Base-by-base conservation (phyloP, 92 coral and sea anemone genomes). In the Anthopleura xanthogrammica region DNA sequence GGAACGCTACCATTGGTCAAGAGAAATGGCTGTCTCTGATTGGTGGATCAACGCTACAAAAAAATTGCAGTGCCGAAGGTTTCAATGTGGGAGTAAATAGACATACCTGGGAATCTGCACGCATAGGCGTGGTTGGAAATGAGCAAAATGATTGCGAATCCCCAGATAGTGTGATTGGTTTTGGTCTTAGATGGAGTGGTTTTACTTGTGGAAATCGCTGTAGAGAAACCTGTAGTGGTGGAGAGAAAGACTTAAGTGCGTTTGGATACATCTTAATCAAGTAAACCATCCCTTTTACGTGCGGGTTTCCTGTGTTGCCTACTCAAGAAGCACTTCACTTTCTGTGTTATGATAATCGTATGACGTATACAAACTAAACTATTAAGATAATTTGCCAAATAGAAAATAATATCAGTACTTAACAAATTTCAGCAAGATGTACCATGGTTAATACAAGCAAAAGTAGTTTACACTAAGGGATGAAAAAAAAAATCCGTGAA, bases 21-120 rank as follows among this genome's bases (percentile, higher is more conserved):
- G 9, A 20, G n/a, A 80, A 80, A 36, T 92, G 95, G 92, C 78
- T 86, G 56, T 80, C 86, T 13, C 56, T 92, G 86, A 86, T 92
- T 80, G 78, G 54, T 46, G 91, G 89, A 82, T 90, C 95, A 2
- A 89, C 95, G 41, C 73, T 92, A 16, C 95, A 92, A 72, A 19
- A 40, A 9, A 83, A 92, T 17, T 92, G 92, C 68, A 86, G 80
- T 48, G 6, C 40, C 14, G 88, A 89, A 57, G 92, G 92, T 6
- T 92, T 92, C 78, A 87, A 82, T 56, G 19, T 46, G 13, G 42
- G 64, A 58, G 19, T 2, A 14, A 5, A 58, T 4, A 14, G 20
- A 2, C 5, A 5, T 4, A 4, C 2, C 4, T 58, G 17, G 19
- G 20, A 11, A 6, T 2, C 9, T 7, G 72, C 60, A 7, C 79